These are phyloP conservation scores for Chloroceryle inda DNA, from an alignment of 2,797 vertebrate genomes.

Conservation along the genomic window DNA sequence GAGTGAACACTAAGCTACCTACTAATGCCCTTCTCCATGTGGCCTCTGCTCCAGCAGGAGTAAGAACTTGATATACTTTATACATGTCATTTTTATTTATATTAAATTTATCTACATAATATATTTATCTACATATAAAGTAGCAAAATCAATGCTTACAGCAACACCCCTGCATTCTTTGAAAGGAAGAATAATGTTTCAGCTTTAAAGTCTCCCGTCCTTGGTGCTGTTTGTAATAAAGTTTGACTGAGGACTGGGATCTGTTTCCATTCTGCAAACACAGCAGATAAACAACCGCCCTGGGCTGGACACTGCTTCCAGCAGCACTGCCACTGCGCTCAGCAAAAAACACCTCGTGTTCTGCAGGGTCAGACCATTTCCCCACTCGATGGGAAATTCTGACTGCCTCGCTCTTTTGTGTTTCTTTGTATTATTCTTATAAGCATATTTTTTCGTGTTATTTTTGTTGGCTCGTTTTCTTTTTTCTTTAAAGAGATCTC, in stretches of 20 bases:
- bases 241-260: not conserved
- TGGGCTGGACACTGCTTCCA: not conserved
- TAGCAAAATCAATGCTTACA: not conserved
- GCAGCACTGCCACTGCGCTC: not conserved
- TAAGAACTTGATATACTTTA: not conserved
- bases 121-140: not conserved
- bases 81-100: not conserved
- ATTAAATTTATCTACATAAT: too few relatives aligned
- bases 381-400: not conserved
- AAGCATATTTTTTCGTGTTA: not conserved
- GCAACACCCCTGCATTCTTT: not conserved
- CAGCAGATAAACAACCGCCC: not conserved
- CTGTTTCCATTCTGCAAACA: not conserved
- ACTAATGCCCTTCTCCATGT: not conserved
- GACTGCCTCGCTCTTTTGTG: not conserved
- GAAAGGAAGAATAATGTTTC: not conserved
- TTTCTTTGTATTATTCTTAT: not conserved
- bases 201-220: not conserved
- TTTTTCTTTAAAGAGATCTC: not conserved
- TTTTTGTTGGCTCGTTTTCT: too few relatives aligned
- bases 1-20: not conserved
- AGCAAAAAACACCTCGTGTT: constrained; percentile 5
- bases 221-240: not conserved
- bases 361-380: not conserved
- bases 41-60: not conserved